phyloP scores from a whole-genome alignment of 2,888 invertebrate genomes.

The Ganaspis brasiliensis region DNA sequence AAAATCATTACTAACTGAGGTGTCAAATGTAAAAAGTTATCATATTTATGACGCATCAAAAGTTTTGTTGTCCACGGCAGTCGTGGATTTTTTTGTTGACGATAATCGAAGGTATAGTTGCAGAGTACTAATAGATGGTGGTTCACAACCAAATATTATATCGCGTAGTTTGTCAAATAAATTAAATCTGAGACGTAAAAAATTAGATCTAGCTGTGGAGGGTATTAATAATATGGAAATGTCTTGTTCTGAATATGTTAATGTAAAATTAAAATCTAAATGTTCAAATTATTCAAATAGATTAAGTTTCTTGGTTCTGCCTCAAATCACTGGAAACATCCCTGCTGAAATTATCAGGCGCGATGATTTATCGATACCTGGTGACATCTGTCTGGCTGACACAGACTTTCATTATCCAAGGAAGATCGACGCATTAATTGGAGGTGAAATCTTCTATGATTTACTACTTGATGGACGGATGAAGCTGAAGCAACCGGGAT shows the following conservation, averaged over 20 bases:
- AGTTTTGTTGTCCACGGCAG: constrained; percentile 40
- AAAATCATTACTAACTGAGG: neutral
- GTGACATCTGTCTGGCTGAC: neutral
- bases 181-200: neutral
- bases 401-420: neutral
- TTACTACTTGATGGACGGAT: too few species aligned
- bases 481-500: too few species aligned
- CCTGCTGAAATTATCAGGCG: neutral
- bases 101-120: constrained; percentile 12
- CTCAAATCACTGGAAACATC: too few species aligned
- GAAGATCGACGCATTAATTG: neutral
- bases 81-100: constrained; percentile 42
- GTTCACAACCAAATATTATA: constrained; percentile 45
- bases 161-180: constrained; percentile 19
- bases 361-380: neutral
- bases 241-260: constrained; percentile 1
- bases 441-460: neutral
- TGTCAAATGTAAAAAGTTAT: too few species aligned
- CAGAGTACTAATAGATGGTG: constrained; percentile 41
- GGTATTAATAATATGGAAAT: too few species aligned
- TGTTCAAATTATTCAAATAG: constrained; percentile 9
- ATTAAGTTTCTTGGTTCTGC: constrained; percentile 39
- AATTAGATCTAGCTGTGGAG: constrained; percentile 9
- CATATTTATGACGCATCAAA: constrained; percentile 9
- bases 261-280: constrained; percentile 11